phyloP scores from a whole-genome alignment of 1,140 invertebrate species.

The Centruroides vittatus region DNA sequence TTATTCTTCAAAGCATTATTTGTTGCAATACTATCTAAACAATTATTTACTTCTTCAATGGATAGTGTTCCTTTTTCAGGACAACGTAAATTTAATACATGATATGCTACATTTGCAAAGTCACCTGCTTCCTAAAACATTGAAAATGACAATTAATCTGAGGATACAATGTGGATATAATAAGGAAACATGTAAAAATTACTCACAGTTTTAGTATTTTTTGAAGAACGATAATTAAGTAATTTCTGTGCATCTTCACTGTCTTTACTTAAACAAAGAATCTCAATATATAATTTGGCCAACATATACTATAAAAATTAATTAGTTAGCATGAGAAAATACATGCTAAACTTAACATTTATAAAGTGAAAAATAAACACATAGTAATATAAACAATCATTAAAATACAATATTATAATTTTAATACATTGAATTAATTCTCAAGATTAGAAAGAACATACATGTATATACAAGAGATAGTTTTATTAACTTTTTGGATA shows the following conservation, averaged over 20 bases:
- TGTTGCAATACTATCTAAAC: conserved; percentile 50
- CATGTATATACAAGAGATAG: no score
- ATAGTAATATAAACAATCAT: not conserved
- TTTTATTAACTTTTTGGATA: no score
- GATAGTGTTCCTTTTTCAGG: conserved; percentile 35
- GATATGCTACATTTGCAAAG: conserved; percentile 56
- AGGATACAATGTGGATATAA: no score
- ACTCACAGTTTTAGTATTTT: conserved; percentile 30
- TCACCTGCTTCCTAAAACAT: conserved; percentile 37
- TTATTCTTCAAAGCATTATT: conserved; percentile 38
- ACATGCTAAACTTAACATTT: not conserved
- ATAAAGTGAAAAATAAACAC: no score
- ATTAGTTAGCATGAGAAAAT: conserved; percentile 2
- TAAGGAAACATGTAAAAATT: conserved; percentile 3
- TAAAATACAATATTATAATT: not conserved
- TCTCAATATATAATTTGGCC: conserved; percentile 46
- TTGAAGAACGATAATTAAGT: conserved; percentile 37
- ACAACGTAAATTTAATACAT: conserved; percentile 48
- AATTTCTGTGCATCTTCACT: conserved; percentile 48
- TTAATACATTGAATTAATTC: not conserved
- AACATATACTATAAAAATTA: conserved; percentile 36
- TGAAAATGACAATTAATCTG: no score
- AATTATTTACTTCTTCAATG: conserved; percentile 47
- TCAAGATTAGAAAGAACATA: not conserved
- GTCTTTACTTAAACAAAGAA: conserved; percentile 47